phyloP scores from a whole-genome alignment of 2,797 vertebrate species.

The Oreonectes daqikongensis region DNA sequence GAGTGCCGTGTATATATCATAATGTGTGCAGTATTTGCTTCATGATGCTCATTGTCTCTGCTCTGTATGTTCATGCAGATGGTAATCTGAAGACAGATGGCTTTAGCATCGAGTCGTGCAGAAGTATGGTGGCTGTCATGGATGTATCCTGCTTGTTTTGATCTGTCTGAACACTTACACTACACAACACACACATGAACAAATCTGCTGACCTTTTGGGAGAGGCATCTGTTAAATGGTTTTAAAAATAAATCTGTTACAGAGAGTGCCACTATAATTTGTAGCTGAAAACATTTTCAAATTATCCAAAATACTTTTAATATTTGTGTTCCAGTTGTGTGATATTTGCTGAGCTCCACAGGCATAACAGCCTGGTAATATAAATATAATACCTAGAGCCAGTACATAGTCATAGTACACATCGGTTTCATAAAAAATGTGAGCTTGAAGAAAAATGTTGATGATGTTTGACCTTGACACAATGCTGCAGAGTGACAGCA shows the following conservation, averaged over 20 bases:
- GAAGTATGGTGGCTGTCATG: constrained; percentile 97
- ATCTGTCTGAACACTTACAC: not conserved
- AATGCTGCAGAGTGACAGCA: constrained; percentile 81
- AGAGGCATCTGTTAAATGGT: not conserved
- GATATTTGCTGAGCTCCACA: not conserved
- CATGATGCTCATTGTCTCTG: not conserved
- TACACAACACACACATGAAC: not conserved
- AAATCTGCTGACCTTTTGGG: not conserved
- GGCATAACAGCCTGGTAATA: not conserved
- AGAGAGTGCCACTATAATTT: not conserved
- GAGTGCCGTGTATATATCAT: constrained; percentile 59
- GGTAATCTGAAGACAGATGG: constrained; percentile 85
- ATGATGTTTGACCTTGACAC: constrained; percentile 67
- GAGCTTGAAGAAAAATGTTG: not conserved
- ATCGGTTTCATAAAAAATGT: no score
- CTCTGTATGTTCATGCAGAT: constrained; percentile 69
- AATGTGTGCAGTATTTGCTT: not conserved
- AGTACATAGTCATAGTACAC: no score
- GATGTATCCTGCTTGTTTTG: constrained; percentile 85
- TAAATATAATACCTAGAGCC: no score
- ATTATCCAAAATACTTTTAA: not conserved
- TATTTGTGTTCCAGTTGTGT: not conserved
- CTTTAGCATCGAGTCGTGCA: constrained; percentile 92
- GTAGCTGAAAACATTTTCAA: not conserved
- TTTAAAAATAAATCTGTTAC: not conserved